These are phyloP conservation scores for Patella caerulea DNA, from an alignment of 2,888 invertebrate genomes.

Conservation along the genomic window DNA sequence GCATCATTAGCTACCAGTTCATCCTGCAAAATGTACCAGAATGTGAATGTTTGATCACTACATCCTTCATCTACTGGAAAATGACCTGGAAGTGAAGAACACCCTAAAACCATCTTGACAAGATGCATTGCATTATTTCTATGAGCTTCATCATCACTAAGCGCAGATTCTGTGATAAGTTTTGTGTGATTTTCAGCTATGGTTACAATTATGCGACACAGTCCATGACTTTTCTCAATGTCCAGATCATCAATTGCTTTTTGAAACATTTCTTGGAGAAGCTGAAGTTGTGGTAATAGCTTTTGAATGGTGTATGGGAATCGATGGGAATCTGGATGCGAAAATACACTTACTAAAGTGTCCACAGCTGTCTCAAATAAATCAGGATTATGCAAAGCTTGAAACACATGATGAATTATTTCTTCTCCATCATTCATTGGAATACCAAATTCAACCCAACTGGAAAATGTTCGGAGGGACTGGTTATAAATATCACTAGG, in stretches of 20 bases:
- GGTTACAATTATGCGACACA: slow-evolving; percentile 73
- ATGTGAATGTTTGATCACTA: slow-evolving; percentile 88
- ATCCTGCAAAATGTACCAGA: slow-evolving; percentile 90
- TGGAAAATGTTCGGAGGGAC: slow-evolving; percentile 70
- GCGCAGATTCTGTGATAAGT: slow-evolving; percentile 75
- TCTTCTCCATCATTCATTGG: slow-evolving; percentile 72
- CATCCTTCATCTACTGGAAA: slow-evolving; percentile 91
- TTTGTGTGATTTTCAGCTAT: slow-evolving; percentile 82
- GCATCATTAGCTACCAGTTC: slow-evolving; percentile 76
- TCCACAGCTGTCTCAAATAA: slow-evolving; percentile 78
- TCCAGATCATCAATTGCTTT: slow-evolving; percentile 67
- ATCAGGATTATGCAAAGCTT: slow-evolving; percentile 65
- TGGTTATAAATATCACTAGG: slow-evolving; percentile 58
- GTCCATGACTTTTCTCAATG: slow-evolving; percentile 74
- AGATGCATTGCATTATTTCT: slow-evolving; percentile 77
- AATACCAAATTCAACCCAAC: slow-evolving; percentile 78
- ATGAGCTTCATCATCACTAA: slow-evolving; percentile 71
- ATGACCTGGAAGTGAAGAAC: slow-evolving; percentile 85
- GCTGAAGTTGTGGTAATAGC: slow-evolving; percentile 77
- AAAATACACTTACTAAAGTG: slow-evolving; percentile 76
- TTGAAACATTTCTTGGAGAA: slow-evolving; percentile 73
- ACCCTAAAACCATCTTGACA: slow-evolving; percentile 82
- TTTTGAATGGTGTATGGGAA: slow-evolving; percentile 76
- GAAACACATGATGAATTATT: slow-evolving; percentile 64
- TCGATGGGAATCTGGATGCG: slow-evolving; percentile 78